A percentile compares a stretch with the other conserved stretches of the same genome.
phyloP scores from a whole-genome alignment of 2,888 invertebrate genomes.

The Lamellibrachia columna region DNA sequence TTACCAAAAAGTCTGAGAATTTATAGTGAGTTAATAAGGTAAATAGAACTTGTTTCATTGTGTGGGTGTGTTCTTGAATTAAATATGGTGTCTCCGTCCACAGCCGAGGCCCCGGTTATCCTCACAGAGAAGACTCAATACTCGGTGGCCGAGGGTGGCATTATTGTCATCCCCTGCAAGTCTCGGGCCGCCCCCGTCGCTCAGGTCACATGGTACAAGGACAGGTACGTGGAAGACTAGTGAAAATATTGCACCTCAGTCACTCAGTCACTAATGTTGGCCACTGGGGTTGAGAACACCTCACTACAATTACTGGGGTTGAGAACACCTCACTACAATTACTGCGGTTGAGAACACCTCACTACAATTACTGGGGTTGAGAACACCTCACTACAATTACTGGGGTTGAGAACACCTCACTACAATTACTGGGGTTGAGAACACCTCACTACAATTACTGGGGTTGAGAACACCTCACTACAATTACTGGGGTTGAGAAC shows the following conservation, averaged over 20 bases:
- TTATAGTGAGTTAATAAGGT: neutral
- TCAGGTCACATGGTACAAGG: constrained; percentile 40
- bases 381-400: too few relatives aligned
- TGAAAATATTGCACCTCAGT: neutral
- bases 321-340: too few relatives aligned
- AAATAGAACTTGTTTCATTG: neutral
- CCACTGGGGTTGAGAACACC: neutral
- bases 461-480: too few relatives aligned
- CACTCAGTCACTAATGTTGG: neutral
- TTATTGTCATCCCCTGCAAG: constrained; percentile 32
- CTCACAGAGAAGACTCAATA: neutral
- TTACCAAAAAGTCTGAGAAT: neutral
- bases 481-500: too few relatives aligned
- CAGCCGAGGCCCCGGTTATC: constrained; percentile 37
- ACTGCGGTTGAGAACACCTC: too few relatives aligned
- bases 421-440: too few relatives aligned
- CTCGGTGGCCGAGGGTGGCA: constrained; percentile 21
- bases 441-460: too few relatives aligned
- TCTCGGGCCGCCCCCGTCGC: constrained; percentile 37
- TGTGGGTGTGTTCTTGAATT: neutral
- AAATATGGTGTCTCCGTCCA: neutral
- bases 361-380: too few relatives aligned
- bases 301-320: neutral
- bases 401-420: too few relatives aligned
- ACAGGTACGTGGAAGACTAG: constrained; percentile 34